Conservation (phyloP, 2,888 invertebrate species). For the Andrena fulva region DNA sequence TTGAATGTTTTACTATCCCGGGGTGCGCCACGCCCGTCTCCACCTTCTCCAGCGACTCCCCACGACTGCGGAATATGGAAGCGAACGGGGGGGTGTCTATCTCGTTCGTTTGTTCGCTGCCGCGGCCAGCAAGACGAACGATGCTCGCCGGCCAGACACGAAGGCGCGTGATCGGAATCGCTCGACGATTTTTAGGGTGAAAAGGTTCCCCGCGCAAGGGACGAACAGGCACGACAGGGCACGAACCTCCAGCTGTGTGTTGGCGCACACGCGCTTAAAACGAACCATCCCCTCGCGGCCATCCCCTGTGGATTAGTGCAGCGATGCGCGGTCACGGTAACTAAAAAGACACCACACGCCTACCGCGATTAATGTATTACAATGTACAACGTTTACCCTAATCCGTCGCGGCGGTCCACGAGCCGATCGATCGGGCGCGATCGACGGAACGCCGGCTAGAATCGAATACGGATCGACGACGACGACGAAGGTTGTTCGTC, state of each 20-base stretch:
- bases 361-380: slow-evolving; percentile 23
- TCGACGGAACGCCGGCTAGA: background rate
- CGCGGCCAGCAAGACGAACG: background rate
- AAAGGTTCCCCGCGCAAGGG: slow-evolving; percentile 41
- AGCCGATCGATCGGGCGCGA: slow-evolving; percentile 20
- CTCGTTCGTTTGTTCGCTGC: background rate
- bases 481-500: slow-evolving; percentile 9
- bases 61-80: background rate
- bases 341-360: slow-evolving; percentile 33
- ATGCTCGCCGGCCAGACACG: slow-evolving; percentile 38
- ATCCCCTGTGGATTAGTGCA: slow-evolving; percentile 38
- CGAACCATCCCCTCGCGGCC: slow-evolving; percentile 25
- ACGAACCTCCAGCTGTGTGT: slow-evolving; percentile 26
- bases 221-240: slow-evolving; percentile 54
- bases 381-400: slow-evolving; percentile 33
- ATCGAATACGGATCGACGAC: slow-evolving; percentile 33
- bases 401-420: background rate
- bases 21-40: no score
- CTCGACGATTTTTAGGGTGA: slow-evolving; percentile 61
- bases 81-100: background rate
- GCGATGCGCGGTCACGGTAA: slow-evolving; percentile 33
- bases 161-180: slow-evolving; percentile 79
- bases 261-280: slow-evolving; percentile 50
- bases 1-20: background rate
- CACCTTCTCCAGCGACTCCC: no score